Evolutionary conservation across 1,140 invertebrate genomes (phyloP), one percentile per base, ranked within the genome.

Genomic region (Conus ventricosus): DNA sequence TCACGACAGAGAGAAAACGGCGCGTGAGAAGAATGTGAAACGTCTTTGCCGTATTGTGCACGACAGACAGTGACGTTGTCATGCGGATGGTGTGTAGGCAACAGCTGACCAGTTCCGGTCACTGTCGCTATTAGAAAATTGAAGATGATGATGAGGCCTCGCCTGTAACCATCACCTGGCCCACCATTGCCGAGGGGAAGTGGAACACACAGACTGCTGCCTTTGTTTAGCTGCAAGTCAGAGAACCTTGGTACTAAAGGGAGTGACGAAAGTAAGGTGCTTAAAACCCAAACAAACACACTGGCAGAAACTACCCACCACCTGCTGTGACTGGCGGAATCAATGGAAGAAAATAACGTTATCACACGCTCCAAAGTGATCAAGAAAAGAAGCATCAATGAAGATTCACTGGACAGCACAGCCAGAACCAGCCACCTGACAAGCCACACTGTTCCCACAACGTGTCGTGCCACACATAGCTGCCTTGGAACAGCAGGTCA

Each of bases 381-480:
- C 0, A 92, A 57, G 55, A 88, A 84, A 57, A 92, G 82, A 84
- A 91, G 91, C 67, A 91, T 81, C 25, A 90, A 89, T 4, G 92
- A 92, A 57, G 89, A 88, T 89, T 93, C 91, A 39, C 84, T 90
- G 23, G 92, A 92, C 5, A 91, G 57, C 23, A 88, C 88, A 8
- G 92, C 80, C n/a, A 92, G 57, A 71, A 13, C 92, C 92, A 11
- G 91, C 91, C 55, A 90, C 10, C 27, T 82, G 88, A 88, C 92
- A 93, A 15, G 60, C 25, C 7, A 20, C 10, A 57, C 92, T 91
- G 5, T 87, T 75, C 76, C 88, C 92, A 93, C 4, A 53, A 15
- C 7, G 67, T 57, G 54, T 89, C 91, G 76, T 91, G 75, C 39
- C 86, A 87, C 20, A 89, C 85, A 84, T 93, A 93, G 25, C 55